Evolutionary conservation across 1,140 invertebrate genomes (phyloP), one percentile per base, ranked within the genome.

Genomic region (Leguminivora glycinivorella): DNA sequence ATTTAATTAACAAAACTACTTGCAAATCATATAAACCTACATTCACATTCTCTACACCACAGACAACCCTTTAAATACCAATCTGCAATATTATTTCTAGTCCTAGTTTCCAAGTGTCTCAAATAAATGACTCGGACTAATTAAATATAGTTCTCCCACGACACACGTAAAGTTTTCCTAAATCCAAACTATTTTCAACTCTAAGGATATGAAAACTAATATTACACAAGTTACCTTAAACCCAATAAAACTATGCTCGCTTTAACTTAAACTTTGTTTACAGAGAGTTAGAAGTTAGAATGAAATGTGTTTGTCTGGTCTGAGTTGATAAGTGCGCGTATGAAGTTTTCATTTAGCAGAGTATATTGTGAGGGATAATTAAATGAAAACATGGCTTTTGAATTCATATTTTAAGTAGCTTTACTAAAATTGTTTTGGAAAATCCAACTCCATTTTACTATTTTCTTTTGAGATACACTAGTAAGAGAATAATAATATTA

Each of bases 81-180:
- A 38, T 38, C 31, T 34, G 12, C 31, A 10, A 38, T 34, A 34
- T 34, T 10, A 34, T 10, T 34, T 34, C 9, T 34, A 38, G 34
- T 43, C 17, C 10, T 58, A 58, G 25, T 58, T 58, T 58, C 6
- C 3, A 26, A 58, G 19, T 52, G 22, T 22, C 56, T 56, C 19
- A 56, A 60, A 60, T 60, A 60, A 60, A 26, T 12, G 47, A 60
- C 25, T 60, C 12, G 29, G 12, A 60, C 25, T 60, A 60, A 60
- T 60, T 60, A 60, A 60, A 60, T 29, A 24, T 29, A 60, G 24
- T 4, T 29, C 9, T 60, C 3, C 12, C 17, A 17, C 40, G 40
- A 43, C 24, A 31, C 25, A 63, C 19, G 29, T 1, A 12, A 31
- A n/a, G 14, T n/a, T 26, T n/a, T 26, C 56, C 58, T 17, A 52